phyloP scores from a whole-genome alignment of 1,140 invertebrate genomes.

The Zaprionus camerounensis region DNA sequence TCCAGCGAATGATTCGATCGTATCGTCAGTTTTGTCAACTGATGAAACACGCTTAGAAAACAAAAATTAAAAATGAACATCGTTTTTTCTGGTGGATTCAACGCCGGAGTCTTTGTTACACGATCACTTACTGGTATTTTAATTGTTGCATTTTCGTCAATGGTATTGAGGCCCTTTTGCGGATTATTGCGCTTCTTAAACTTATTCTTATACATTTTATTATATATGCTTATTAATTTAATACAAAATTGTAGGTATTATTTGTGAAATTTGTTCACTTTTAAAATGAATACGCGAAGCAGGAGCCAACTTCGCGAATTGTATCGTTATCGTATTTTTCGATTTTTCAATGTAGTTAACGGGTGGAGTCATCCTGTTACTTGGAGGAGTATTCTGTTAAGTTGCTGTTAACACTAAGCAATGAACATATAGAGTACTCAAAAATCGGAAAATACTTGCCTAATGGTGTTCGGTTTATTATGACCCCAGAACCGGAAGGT shows the following conservation, averaged over 20 bases:
- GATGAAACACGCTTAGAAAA: slow-evolving; percentile 36
- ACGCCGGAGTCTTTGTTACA: neutral
- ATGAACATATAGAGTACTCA: too few species aligned
- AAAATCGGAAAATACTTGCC: too few species aligned
- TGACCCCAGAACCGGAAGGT: too few species aligned
- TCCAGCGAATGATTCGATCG: slow-evolving; percentile 34
- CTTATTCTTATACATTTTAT: slow-evolving; percentile 54
- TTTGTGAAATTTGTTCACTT: neutral
- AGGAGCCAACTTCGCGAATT: too few species aligned
- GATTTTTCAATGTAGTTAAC: too few species aligned
- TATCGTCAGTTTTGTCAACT: slow-evolving; percentile 36
- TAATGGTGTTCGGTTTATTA: too few species aligned
- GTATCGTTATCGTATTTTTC: too few species aligned
- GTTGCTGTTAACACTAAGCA: too few species aligned
- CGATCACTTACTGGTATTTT: slow-evolving; percentile 63
- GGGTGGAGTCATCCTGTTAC: too few species aligned
- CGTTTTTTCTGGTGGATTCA: neutral
- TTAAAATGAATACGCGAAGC: slow-evolving; percentile 30
- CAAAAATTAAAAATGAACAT: neutral
- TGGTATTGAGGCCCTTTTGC: slow-evolving; percentile 53
- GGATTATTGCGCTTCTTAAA: slow-evolving; percentile 49
- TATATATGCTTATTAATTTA: neutral
- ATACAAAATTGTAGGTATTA: neutral
- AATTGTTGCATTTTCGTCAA: slow-evolving; percentile 74
- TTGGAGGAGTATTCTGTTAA: too few species aligned